Conservation (phyloP, 2,113 vertebrate species). For the Dicaeum eximium region DNA sequence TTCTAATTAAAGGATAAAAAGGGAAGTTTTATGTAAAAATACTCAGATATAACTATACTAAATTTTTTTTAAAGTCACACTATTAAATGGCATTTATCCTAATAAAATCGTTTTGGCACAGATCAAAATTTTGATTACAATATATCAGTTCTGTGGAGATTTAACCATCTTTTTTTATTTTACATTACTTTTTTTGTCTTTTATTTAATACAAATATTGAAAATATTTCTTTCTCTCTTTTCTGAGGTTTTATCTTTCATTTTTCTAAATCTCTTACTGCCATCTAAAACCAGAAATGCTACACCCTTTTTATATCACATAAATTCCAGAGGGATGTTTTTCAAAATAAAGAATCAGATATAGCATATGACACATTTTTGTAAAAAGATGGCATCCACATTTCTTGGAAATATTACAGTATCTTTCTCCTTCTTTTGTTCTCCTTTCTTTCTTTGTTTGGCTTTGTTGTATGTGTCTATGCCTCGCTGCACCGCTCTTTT, state of each 20-base stretch:
- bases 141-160: not conserved
- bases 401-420: not conserved
- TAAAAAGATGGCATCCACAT: not conserved
- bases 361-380: not conserved
- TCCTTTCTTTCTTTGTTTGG: not conserved
- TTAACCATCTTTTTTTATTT: not conserved
- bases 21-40: not conserved
- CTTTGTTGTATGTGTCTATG: not conserved
- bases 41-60: not conserved
- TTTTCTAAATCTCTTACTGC: not conserved
- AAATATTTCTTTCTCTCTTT: not conserved
- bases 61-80: not conserved
- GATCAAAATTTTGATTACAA: not conserved
- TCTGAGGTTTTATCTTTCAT: not conserved
- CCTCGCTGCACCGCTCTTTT: not conserved
- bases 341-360: not conserved
- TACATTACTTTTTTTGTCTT: rapidly evolving
- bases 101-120: not conserved
- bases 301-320: not conserved
- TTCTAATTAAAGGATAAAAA: not conserved
- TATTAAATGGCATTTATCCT: not conserved
- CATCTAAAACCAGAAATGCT: not conserved
- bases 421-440: not conserved
- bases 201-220: not conserved
- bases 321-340: not conserved